Base-by-base conservation (phyloP, 2,113 vertebrate species). In the Acanthochromis polyacanthus region DNA sequence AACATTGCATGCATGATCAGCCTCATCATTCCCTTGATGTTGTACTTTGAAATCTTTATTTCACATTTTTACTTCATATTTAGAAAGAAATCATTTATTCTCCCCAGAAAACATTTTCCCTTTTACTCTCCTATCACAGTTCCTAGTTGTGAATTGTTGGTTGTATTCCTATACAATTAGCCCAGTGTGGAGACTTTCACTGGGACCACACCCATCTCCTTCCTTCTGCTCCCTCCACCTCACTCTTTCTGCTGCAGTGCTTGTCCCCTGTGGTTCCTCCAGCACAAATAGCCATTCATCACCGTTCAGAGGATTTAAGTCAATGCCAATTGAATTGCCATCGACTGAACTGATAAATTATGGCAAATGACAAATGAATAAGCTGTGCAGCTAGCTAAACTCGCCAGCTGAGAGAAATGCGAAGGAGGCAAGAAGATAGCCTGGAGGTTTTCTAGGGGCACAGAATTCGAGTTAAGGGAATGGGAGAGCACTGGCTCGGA, bases 261-360 rank as follows among this genome's bases (percentile, higher is more conserved):
- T 67, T 59, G 28, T 81, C 30, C 65, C 69, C 75, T 2, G 10
- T 66, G 72, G 75, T 85, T 65, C 23, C 56, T 63, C 36, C 59
- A 40, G 71, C 38, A 90, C 72, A 82, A 91, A 88, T 66, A 89
- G 59, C 57, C 56, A 88, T 91, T 89, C 82, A 88, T 93, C 89
- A 90, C 43, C 8, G 10, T 82, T 78, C 65, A 80, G 62, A 79
- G 46, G 64, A 68, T 88, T 78, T 65, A 52, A 73, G 86, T 91
- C 90, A 80, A 87, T 92, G 77, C 68, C 71, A 78, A 87, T 85
- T 90, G 82, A 68, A 91, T 88, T 89, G 80, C 65, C 23, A 90
- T 91, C 50, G 82, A 90, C 64, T 75, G 58, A 67, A 60, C 72
- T 85, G 80, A 84, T 81, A 79, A 86, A 88, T 86, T 75, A 91